These are phyloP conservation scores for Lasius fuliginosus DNA, from an alignment of 2,888 invertebrate species.

Conservation along the genomic window DNA sequence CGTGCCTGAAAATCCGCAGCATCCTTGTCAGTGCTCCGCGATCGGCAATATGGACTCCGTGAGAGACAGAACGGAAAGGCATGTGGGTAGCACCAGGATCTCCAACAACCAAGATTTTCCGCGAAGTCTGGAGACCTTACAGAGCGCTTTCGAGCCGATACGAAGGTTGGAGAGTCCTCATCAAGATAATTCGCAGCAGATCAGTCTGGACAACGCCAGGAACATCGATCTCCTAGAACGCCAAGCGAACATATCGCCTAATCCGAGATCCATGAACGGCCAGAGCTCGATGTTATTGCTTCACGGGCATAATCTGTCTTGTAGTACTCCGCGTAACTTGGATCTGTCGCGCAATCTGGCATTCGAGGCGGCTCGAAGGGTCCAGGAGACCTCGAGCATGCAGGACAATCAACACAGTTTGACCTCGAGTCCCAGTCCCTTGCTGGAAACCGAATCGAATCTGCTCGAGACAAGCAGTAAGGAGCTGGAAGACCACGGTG, in stretches of 20 bases:
- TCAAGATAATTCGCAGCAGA: slow-evolving; percentile 75
- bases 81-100: slow-evolving; percentile 72
- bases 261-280: slow-evolving; percentile 68
- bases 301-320: slow-evolving; percentile 73
- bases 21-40: slow-evolving; percentile 77
- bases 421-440: slow-evolving; percentile 75
- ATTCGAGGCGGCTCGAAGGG: slow-evolving; percentile 74
- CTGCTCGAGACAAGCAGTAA: slow-evolving; percentile 66
- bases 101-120: slow-evolving; percentile 72
- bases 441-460: slow-evolving; percentile 67
- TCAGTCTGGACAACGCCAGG: slow-evolving; percentile 69
- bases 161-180: slow-evolving; percentile 74
- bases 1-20: slow-evolving; percentile 73
- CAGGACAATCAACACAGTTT: slow-evolving; percentile 73
- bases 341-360: slow-evolving; percentile 76
- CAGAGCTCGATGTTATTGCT: slow-evolving; percentile 68
- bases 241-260: slow-evolving; percentile 62
- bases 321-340: slow-evolving; percentile 75
- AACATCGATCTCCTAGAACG: slow-evolving; percentile 73
- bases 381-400: slow-evolving; percentile 72
- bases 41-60: slow-evolving; percentile 75
- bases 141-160: slow-evolving; percentile 76
- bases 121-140: slow-evolving; percentile 73
- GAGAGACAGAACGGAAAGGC: slow-evolving; percentile 73
- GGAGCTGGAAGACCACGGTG: slow-evolving; percentile 73